Conservation (phyloP, 1,140 invertebrate species). For the Halictus rubicundus region DNA sequence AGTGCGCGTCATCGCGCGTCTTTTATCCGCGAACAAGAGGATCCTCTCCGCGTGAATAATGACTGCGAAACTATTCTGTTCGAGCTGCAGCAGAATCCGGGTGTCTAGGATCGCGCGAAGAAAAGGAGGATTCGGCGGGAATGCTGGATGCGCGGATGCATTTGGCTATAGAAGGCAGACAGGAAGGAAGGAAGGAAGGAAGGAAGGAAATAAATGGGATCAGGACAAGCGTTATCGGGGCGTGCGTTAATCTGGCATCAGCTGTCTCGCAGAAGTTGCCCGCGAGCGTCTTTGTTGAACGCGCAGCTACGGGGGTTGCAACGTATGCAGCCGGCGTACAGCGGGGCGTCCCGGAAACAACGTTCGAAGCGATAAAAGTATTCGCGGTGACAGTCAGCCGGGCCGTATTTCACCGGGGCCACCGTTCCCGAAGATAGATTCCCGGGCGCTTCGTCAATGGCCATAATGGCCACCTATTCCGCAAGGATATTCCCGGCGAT, state of each 20-base stretch:
- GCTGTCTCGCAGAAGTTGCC: not conserved
- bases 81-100: not conserved
- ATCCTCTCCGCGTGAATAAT: not conserved
- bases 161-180: too few species aligned
- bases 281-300: not conserved
- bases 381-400: not conserved
- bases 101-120: not conserved
- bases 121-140: not conserved
- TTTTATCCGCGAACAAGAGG: not conserved
- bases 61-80: not conserved
- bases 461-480: not conserved
- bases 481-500: not conserved
- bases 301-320: not conserved
- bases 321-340: not conserved
- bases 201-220: slow-evolving; percentile 3
- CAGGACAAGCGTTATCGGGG: slow-evolving; percentile 1
- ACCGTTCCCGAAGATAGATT: not conserved
- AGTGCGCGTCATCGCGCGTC: not conserved
- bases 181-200: not conserved
- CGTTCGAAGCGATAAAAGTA: not conserved
- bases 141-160: too few species aligned
- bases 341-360: not conserved
- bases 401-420: slow-evolving; percentile 5
- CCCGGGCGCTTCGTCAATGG: not conserved
- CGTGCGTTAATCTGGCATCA: not conserved